These are phyloP conservation scores for Sceloporus tristichus DNA, from an alignment of 2,113 vertebrate genomes.

Conservation along the genomic window DNA sequence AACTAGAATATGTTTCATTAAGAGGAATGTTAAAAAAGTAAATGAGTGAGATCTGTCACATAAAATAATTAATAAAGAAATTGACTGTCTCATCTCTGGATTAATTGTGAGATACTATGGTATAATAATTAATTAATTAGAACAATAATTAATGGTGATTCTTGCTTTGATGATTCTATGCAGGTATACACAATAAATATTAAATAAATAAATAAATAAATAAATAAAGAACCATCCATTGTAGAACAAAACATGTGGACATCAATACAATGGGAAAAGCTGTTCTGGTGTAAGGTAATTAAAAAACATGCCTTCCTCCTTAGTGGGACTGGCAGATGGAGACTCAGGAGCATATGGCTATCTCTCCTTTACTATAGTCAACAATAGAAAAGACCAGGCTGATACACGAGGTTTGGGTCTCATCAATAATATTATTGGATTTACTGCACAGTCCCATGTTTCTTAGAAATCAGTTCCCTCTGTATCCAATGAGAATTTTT, in stretches of 20 bases:
- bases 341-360: no score
- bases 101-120: neutral
- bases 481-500: neutral
- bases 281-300: neutral
- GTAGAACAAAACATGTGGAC: no score
- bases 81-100: neutral
- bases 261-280: neutral
- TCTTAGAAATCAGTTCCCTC: neutral
- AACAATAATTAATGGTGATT: neutral
- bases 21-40: neutral
- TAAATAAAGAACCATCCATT: no score
- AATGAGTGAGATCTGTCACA: neutral
- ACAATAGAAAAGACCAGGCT: no score
- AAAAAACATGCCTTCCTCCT: neutral
- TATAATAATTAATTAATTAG: neutral
- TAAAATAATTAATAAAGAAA: neutral
- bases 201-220: no score
- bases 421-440: no score
- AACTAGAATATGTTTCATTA: neutral
- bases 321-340: neutral
- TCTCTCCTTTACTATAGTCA: neutral
- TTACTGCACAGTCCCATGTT: neutral
- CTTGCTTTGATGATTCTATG: neutral
- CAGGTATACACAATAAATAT: no score
- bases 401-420: no score